Evolutionary conservation across 2,113 vertebrate species (phyloP).

Genomic region (Sinocyclocheilus anophthalmus): DNA sequence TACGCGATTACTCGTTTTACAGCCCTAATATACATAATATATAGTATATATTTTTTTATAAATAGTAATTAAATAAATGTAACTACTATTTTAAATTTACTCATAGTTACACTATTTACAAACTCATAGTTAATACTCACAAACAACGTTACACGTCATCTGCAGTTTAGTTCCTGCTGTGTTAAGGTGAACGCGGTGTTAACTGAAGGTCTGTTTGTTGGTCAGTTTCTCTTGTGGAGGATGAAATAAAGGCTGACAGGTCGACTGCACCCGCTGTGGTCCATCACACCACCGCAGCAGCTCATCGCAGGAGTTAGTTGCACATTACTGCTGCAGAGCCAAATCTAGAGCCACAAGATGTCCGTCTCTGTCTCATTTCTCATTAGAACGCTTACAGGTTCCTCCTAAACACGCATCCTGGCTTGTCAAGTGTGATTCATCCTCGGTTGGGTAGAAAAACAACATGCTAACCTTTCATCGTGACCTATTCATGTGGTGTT

Average conservation of each 20-base stretch:
- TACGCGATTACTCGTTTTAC: no score
- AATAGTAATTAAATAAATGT: no score
- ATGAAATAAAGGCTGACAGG: conserved; percentile 51
- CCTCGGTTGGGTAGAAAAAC: conserved; percentile 22
- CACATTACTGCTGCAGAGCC: conserved; percentile 41
- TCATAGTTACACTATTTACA: no score
- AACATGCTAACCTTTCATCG: conserved; percentile 34
- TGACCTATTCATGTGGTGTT: background rate
- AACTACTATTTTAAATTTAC: no score
- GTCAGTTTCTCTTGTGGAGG: conserved; percentile 40
- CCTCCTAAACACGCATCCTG: background rate
- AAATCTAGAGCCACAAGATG: conserved; percentile 40
- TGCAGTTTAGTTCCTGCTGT: background rate
- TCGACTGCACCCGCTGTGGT: conserved; percentile 26
- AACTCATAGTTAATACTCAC: background rate
- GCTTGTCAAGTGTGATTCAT: conserved; percentile 7
- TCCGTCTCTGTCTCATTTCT: conserved; percentile 47
- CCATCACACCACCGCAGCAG: conserved; percentile 20
- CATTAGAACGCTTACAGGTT: conserved; percentile 40
- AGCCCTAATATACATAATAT: no score
- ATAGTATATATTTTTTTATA: no score
- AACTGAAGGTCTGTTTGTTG: conserved; percentile 36
- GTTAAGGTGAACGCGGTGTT: conserved; percentile 20
- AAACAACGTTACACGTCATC: background rate
- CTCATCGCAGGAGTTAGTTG: conserved; percentile 33